phyloP scores from a whole-genome alignment of 1,140 invertebrate species.

The Bombus haemorrhoidalis region DNA sequence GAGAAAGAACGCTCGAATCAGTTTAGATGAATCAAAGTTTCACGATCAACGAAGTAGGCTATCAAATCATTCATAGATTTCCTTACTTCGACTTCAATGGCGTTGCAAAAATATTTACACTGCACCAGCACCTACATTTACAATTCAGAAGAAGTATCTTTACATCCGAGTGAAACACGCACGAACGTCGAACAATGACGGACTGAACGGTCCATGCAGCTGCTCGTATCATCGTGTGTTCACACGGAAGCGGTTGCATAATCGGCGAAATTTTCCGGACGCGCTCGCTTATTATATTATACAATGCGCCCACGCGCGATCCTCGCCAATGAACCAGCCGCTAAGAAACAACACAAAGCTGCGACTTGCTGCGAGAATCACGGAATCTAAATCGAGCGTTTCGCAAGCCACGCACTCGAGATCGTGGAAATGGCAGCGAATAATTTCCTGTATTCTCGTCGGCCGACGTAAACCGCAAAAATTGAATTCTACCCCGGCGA shows the following conservation, averaged over 20 bases:
- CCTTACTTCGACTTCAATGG: neutral
- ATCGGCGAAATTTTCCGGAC: conserved; percentile 33
- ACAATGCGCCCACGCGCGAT: conserved; percentile 22
- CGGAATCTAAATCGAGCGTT: conserved; percentile 2
- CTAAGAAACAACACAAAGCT: neutral
- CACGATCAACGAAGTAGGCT: neutral
- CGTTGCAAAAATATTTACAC: conserved; percentile 1
- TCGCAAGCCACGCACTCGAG: neutral
- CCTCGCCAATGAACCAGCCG: neutral
- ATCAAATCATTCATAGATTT: neutral
- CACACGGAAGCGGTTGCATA: conserved; percentile 29
- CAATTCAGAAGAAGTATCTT: neutral
- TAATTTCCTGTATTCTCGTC: neutral
- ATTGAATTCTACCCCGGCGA: conserved; percentile 32
- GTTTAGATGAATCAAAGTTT: neutral
- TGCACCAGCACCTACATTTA: neutral
- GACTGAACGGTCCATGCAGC: conserved; percentile 3
- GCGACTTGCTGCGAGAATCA: neutral
- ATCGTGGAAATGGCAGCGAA: neutral
- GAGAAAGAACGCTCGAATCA: neutral
- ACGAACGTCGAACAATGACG: conserved; percentile 1
- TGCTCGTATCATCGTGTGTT: neutral
- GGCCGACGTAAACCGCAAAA: conserved; percentile 27
- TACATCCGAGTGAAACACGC: neutral
- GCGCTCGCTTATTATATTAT: conserved; percentile 25